phyloP scores from a whole-genome alignment of 2,888 invertebrate genomes.

The Drosophila atroscutellata region DNA sequence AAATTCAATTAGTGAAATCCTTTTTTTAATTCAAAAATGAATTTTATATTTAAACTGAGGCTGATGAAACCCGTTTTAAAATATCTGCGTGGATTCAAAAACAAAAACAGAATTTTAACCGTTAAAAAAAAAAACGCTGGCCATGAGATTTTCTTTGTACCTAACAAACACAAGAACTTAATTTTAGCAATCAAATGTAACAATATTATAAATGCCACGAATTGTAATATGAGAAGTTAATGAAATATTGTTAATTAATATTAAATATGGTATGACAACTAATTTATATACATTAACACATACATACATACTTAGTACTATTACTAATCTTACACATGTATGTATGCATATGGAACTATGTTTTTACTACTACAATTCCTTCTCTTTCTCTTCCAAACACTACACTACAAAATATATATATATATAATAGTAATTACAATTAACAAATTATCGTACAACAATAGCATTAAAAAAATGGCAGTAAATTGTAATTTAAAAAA shows the following conservation, averaged over 20 bases:
- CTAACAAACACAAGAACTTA: conserved; percentile 52
- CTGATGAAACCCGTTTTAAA: background rate
- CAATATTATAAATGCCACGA: conserved; percentile 56
- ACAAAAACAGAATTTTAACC: conserved; percentile 14
- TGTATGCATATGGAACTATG: conserved; percentile 27
- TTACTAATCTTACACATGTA: conserved; percentile 19
- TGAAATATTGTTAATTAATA: conserved; percentile 69
- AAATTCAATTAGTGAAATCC: background rate
- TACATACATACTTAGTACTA: conserved; percentile 33
- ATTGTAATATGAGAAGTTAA: conserved; percentile 57
- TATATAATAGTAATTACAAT: conserved; percentile 33
- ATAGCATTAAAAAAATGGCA: conserved; percentile 46
- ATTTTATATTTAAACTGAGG: background rate
- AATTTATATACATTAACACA: conserved; percentile 56
- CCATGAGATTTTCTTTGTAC: conserved; percentile 72
- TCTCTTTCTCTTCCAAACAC: conserved; percentile 60
- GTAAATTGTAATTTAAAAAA: conserved; percentile 39
- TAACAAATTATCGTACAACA: conserved; percentile 40
- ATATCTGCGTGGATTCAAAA: background rate
- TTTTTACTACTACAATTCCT: conserved; percentile 54
- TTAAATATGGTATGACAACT: conserved; percentile 56
- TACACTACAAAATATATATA: conserved; percentile 39
- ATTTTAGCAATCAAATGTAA: conserved; percentile 47
- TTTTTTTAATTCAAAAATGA: conserved; percentile 1
- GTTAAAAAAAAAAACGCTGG: conserved; percentile 42